Percentiles rank a stretch among this genome's conserved stretches.
Evolutionary conservation across 2,113 vertebrate genomes (phyloP).

Genomic region (Melanocharis versteri): DNA sequence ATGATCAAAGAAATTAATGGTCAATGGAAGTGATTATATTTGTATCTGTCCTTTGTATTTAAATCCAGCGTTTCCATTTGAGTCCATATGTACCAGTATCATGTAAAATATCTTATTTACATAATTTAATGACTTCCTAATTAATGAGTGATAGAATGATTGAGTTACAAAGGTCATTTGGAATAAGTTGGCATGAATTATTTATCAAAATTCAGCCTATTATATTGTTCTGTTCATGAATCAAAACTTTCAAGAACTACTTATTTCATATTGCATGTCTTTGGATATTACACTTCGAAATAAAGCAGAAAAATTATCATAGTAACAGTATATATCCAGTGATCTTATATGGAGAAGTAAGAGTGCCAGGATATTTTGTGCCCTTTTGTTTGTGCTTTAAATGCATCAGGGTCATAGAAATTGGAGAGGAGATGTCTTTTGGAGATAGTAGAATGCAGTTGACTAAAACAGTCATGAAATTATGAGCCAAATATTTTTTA

Average conservation of each 20-base stretch:
- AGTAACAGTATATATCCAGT: background rate
- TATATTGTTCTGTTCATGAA: background rate
- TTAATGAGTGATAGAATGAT: background rate
- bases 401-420: background rate
- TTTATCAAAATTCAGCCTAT: background rate
- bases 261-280: background rate
- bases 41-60: background rate
- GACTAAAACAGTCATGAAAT: background rate
- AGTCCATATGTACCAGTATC: background rate
- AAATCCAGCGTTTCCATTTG: background rate
- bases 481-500: background rate
- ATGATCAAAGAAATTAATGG: background rate
- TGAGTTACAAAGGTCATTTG: background rate
- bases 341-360: background rate
- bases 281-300: background rate
- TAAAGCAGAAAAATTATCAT: background rate
- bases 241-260: background rate
- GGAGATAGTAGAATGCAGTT: fast-evolving
- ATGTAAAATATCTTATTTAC: background rate
- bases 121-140: background rate
- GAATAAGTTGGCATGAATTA: background rate
- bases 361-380: background rate
- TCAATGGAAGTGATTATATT: background rate
- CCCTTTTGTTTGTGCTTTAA: background rate
- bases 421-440: background rate